Base-by-base conservation (phyloP, 2,888 invertebrate genomes). In the Morpho deidamia region DNA sequence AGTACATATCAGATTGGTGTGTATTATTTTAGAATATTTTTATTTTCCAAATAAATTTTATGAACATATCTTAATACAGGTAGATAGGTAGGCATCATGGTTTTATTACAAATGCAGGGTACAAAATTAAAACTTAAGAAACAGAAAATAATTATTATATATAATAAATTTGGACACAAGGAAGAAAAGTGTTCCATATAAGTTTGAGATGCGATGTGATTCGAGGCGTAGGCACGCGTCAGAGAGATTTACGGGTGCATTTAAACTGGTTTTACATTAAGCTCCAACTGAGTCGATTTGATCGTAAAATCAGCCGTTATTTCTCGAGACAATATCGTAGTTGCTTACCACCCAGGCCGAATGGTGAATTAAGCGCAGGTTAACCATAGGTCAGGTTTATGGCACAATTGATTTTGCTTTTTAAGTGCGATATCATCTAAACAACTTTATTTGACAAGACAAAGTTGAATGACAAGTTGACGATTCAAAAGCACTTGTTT, bases 211-310 rank as follows among this genome's bases (percentile, higher is more conserved):
- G 74, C 69, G 67, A 70, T 73, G 71, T 71, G 77, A 73, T 73
- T 70, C 68, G 67, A 63, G 66, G 76, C 74, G 80, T 78, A 79
- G 82, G 82, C 83, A 83, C 83, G 83, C 78, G 83, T 73, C 72
- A 68, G 61, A 65, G 70, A 82, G 83, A 86, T 85, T 84, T 86
- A 86, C 83, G 85, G 83, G 82, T 84, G 80, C 82, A 83, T 84
- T 86, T 83, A 84, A 86, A 85, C 85, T 81, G 85, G 83, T 85
- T 85, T 78, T 74, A 80, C 83, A 83, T 85, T 84, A 84, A 83
- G 78, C 74, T 81, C 77, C 78, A 82, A 81, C 81, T 78, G 78
- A 74, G 72, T 72, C 73, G 81, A 86, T 86, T 82, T 83, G 83
- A 84, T 85, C 83, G 83, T 86, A 84, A 85, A 84, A 78, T 76